phyloP scores from a whole-genome alignment of 1,140 invertebrate genomes.

The Lucilia sericata region DNA sequence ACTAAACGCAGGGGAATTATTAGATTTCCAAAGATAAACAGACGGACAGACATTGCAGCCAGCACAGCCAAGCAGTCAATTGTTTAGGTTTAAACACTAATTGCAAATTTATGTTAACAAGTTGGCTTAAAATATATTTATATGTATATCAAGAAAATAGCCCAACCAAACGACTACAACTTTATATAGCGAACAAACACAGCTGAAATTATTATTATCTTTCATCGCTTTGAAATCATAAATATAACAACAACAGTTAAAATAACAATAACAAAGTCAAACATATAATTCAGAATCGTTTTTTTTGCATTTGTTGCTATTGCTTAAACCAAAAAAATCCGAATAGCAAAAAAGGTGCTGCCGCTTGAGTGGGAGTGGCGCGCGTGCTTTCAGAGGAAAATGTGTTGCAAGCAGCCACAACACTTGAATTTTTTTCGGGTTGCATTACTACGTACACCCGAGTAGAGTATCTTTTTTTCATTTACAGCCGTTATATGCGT shows the following conservation, averaged over 20 bases:
- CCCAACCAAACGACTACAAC: too few relatives aligned
- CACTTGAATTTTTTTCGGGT: slow-evolving; percentile 8
- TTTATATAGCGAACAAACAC: neutral
- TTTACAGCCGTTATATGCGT: slow-evolving; percentile 18
- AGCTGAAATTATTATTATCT: slow-evolving; percentile 35
- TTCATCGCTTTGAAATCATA: slow-evolving; percentile 45
- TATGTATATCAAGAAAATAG: neutral
- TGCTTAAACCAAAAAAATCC: slow-evolving; percentile 17
- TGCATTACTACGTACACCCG: neutral
- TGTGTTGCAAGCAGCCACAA: slow-evolving; percentile 18
- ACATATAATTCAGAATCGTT: slow-evolving; percentile 14
- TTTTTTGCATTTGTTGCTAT: neutral
- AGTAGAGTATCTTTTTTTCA: neutral
- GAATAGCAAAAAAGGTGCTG: slow-evolving; percentile 37
- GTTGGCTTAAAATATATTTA: neutral
- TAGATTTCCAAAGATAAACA: neutral
- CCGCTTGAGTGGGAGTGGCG: slow-evolving; percentile 35
- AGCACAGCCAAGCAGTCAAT: neutral
- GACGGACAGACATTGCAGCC: neutral
- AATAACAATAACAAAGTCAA: slow-evolving; percentile 14
- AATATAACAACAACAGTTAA: slow-evolving; percentile 15
- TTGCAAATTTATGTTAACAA: slow-evolving; percentile 46
- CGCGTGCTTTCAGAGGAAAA: neutral
- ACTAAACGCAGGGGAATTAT: neutral
- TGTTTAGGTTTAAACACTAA: slow-evolving; percentile 34